Evolutionary conservation across 23 tunicate genomes (phyloP), one percentile per base, ranked within the genome.

Genomic region (Diplosoma virens): DNA sequence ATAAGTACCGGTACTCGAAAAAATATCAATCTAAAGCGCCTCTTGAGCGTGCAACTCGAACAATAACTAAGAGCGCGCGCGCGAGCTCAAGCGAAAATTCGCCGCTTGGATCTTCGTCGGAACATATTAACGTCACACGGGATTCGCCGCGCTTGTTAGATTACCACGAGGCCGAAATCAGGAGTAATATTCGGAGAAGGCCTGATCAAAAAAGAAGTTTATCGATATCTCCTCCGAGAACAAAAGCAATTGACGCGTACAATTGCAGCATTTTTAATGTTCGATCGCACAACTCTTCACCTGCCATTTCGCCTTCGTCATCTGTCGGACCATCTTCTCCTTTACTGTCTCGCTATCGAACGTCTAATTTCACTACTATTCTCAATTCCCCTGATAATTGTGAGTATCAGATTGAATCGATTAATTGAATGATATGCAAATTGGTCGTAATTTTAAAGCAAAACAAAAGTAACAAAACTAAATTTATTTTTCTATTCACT

Each of bases 221-320:
- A 4, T 82, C 87, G 0, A 67, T 50, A 2, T 74, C 81, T n/a
- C 87, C 87, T 23, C 87, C 87, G 1, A 63, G 87, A 30, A 31
- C 53, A 9, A 14, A 28, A 29, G 25, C 14, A 3, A 34, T 28
- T 34, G 1, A 33, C 21, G 33, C 0, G 26, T 29, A 36, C 1
- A 1, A 0, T 22, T 36, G 9, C 30, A 53, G 14, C 17, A 30
- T 9, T 31, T 48, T 22, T 28, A 26, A 53, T 0, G 30, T 27
- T 22, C 33, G 47, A 0, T 82, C 87, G 21, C 81, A 64, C 28
- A 5, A 48, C 16, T 11, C 47, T 6, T 68, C 81, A 5, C 87
- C 87, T 4, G 28, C 32, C 32, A 27, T 37, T 7, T 82, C 81
- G 21, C 81, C 87, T 3, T 78, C 87, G n/a, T 23, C 75, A 20